Evolutionary conservation across 2,113 vertebrate genomes (phyloP).

Genomic region (Rhinoderma darwinii): DNA sequence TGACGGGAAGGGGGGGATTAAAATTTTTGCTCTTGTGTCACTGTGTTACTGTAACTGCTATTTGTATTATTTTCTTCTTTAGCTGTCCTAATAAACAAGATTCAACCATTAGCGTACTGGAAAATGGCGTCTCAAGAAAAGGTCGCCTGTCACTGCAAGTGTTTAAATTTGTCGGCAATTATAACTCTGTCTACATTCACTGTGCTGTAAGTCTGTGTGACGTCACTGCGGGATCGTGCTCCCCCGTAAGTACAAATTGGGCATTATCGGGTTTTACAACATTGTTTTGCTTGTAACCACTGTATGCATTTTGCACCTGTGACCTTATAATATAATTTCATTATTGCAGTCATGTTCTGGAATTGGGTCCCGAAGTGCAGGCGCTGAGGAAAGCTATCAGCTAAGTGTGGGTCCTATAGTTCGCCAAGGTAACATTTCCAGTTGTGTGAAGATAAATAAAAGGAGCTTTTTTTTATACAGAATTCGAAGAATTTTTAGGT

Average conservation of each 20-base stretch:
- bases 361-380: background rate
- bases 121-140: slow-evolving; percentile 65
- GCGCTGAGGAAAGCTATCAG: background rate
- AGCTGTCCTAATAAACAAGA: slow-evolving; percentile 47
- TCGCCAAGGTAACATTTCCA: slow-evolving; percentile 8
- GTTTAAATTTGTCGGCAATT: slow-evolving; percentile 66
- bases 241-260: slow-evolving; percentile 62
- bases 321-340: background rate
- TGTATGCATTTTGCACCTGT: background rate
- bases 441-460: background rate
- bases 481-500: too few species aligned
- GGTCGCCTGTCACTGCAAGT: slow-evolving; percentile 66
- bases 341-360: slow-evolving; percentile 25
- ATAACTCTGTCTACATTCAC: slow-evolving; percentile 65
- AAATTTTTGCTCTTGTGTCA: too few species aligned
- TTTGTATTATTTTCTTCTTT: background rate
- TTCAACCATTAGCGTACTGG: slow-evolving; percentile 61
- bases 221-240: slow-evolving; percentile 47
- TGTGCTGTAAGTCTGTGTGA: slow-evolving; percentile 66
- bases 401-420: slow-evolving; percentile 23
- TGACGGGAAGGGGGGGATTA: too few species aligned
- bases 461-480: background rate
- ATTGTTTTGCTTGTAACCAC: background rate
- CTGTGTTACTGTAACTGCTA: background rate
- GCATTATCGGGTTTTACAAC: background rate